Conservation (phyloP, 1,140 invertebrate species). For the Saccostrea cuccullata region DNA sequence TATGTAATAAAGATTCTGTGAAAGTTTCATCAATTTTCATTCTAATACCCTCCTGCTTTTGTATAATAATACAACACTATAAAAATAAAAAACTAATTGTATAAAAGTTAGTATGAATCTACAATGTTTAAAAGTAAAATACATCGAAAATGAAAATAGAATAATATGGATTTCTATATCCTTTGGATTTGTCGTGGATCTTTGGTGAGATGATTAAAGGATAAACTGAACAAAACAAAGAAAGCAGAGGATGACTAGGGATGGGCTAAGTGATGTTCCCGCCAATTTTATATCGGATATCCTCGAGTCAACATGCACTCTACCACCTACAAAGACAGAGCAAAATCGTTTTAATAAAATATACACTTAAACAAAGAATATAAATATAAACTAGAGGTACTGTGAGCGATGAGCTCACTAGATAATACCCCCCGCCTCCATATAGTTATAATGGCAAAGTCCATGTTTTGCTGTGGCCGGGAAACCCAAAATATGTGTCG, state of each 20-base stretch:
- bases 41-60: too few relatives aligned
- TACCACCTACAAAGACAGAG: not conserved
- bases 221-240: not conserved
- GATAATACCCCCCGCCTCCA: too few relatives aligned
- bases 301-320: not conserved
- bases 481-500: too few relatives aligned
- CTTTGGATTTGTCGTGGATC: not conserved
- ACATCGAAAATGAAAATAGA: not conserved
- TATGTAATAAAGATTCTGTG: too few relatives aligned
- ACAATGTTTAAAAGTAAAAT: not conserved
- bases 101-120: not conserved
- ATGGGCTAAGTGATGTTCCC: not conserved
- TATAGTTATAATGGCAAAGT: too few relatives aligned
- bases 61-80: not conserved
- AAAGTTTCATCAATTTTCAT: too few relatives aligned
- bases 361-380: not conserved
- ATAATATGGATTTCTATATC: not conserved
- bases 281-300: not conserved
- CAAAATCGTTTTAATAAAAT: not conserved
- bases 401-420: too few relatives aligned
- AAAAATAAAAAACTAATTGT: not conserved
- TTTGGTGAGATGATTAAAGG: not conserved
- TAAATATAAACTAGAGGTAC: not conserved
- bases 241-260: not conserved
- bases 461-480: too few relatives aligned